Conservation (phyloP, 2,888 invertebrate species). For the Drosophila monieri region DNA sequence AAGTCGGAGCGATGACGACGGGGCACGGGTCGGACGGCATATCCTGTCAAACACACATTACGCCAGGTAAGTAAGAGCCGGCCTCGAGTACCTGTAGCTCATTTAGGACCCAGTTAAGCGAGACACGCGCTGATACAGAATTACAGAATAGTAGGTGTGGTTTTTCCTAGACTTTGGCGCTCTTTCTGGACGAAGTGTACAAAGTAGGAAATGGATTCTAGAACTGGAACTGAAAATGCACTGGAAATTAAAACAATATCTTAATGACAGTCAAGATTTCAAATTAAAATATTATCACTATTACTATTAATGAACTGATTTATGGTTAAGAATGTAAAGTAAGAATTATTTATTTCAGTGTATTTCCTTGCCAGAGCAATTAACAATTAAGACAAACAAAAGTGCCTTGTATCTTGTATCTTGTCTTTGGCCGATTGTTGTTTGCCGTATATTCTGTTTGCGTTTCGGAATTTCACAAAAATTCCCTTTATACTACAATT, state of each 20-base stretch:
- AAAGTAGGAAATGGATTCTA: conserved; percentile 13
- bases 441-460: conserved; percentile 57
- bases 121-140: conserved; percentile 68
- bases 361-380: conserved; percentile 30
- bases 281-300: no score
- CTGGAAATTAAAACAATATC: neutral
- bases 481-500: conserved; percentile 69
- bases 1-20: conserved; percentile 40
- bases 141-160: conserved; percentile 63
- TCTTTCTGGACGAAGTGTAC: conserved; percentile 19
- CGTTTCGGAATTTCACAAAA: conserved; percentile 73
- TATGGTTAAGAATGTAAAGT: no score
- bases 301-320: no score
- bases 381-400: conserved; percentile 59
- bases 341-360: neutral
- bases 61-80: conserved; percentile 55
- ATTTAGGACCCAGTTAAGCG: conserved; percentile 34
- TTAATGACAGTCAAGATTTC: no score
- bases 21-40: conserved; percentile 53
- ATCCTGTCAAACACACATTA: conserved; percentile 74
- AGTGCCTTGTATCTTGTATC: conserved; percentile 52
- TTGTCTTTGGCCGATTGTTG: conserved; percentile 50
- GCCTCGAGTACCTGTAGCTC: conserved; percentile 52
- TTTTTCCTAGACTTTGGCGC: conserved; percentile 51
- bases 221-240: conserved; percentile 24